Conservation (phyloP, 2,888 invertebrate genomes). For the Xanthorhoe designata region DNA sequence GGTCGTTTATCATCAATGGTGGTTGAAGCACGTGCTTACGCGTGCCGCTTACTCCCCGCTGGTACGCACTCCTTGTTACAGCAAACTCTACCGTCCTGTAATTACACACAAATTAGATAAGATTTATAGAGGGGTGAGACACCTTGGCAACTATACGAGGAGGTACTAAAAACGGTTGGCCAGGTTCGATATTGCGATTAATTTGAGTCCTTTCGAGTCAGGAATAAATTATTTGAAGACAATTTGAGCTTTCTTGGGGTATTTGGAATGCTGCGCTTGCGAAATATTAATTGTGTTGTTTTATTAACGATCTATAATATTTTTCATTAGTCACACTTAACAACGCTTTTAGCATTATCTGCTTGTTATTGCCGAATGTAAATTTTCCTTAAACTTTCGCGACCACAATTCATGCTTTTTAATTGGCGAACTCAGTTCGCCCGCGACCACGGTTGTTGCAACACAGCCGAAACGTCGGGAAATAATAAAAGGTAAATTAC, state of each 20-base stretch:
- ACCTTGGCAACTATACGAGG: constrained; percentile 82
- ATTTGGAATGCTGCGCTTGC: constrained; percentile 19
- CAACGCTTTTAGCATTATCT: neutral
- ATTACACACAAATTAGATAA: constrained; percentile 86
- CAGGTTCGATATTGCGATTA: constrained; percentile 81
- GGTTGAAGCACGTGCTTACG: constrained; percentile 76
- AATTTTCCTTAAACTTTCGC: no score
- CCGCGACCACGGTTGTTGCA: no score
- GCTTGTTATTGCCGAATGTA: no score
- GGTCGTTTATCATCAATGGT: constrained; percentile 45
- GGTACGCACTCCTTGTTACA: constrained; percentile 84
- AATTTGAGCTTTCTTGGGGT: constrained; percentile 34
- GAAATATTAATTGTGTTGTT: constrained; percentile 15
- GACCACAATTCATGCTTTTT: no score
- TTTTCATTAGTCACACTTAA: neutral
- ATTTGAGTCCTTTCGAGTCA: constrained; percentile 63
- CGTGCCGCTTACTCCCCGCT: constrained; percentile 81
- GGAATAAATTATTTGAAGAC: constrained; percentile 54
- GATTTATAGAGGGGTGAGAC: constrained; percentile 85
- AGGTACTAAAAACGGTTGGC: constrained; percentile 83
- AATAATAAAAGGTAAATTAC: no score
- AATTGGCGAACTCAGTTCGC: no score
- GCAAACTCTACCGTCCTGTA: constrained; percentile 81
- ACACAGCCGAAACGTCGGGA: no score
- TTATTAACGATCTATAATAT: neutral